These are phyloP conservation scores for Aplodontia rufa DNA, from an alignment of 2,113 vertebrate species.

Conservation along the genomic window DNA sequence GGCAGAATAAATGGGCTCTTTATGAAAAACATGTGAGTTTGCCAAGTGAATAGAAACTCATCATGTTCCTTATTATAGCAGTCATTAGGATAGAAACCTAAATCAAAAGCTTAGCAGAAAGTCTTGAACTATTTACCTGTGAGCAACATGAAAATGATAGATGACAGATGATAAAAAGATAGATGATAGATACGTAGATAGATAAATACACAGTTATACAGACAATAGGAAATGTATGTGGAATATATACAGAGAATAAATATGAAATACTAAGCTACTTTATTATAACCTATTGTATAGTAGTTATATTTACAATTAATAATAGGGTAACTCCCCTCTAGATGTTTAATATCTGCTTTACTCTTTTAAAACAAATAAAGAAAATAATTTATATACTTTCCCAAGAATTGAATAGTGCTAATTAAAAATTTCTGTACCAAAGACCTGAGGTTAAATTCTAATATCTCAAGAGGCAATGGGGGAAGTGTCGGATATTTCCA, in stretches of 20 bases:
- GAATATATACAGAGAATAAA: not conserved
- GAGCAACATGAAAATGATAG: conserved; percentile 18
- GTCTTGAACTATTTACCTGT: conserved; percentile 65
- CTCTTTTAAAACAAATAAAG: not conserved
- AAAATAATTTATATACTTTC: not conserved
- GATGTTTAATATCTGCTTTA: not conserved
- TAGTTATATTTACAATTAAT: conserved; percentile 54
- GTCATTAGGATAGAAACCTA: conserved; percentile 71
- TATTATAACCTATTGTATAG: conserved; percentile 60
- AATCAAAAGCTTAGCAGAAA: conserved; percentile 72
- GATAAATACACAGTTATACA: too few relatives aligned
- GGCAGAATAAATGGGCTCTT: not conserved
- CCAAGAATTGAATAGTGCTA: not conserved
- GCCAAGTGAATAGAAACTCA: conserved; percentile 73
- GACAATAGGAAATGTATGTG: not conserved
- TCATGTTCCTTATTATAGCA: conserved; percentile 67
- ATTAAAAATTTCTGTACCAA: not conserved
- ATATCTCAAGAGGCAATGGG: not conserved
- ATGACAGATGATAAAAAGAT: not conserved
- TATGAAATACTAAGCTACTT: conserved; percentile 38
- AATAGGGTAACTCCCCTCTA: not conserved
- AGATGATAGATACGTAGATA: not conserved
- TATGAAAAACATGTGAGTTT: conserved; percentile 66
- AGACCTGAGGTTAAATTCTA: not conserved
- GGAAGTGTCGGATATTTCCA: not conserved